These are phyloP conservation scores for Pan troglodytes DNA, from an alignment of 2,113 vertebrate genomes.

Conservation along the genomic window NHGRI_mPanTro3-v2.1_pri NC_086015.1:130610001-130610500, in stretches of 20 bases:
- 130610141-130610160: background rate
- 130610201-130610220: background rate
- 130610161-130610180: background rate
- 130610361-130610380: background rate
- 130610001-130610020: background rate
- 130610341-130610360: background rate
- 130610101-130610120: background rate
- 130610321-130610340: background rate
- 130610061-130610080: background rate
- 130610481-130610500: background rate
- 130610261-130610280: background rate
- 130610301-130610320: background rate
- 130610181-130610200: background rate
- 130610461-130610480: too few species aligned
- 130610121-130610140: background rate
- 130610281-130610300: background rate
- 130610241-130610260: background rate
- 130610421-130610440: too few species aligned
- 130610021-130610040: background rate
- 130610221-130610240: background rate
- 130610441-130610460: too few species aligned
- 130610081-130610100: background rate
- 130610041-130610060: too few species aligned
- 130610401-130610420: too few species aligned
- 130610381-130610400: background rate